These are phyloP conservation scores for Theropithecus gelada DNA, from an alignment of 2,113 vertebrate genomes.

Conservation along the genomic window DNA sequence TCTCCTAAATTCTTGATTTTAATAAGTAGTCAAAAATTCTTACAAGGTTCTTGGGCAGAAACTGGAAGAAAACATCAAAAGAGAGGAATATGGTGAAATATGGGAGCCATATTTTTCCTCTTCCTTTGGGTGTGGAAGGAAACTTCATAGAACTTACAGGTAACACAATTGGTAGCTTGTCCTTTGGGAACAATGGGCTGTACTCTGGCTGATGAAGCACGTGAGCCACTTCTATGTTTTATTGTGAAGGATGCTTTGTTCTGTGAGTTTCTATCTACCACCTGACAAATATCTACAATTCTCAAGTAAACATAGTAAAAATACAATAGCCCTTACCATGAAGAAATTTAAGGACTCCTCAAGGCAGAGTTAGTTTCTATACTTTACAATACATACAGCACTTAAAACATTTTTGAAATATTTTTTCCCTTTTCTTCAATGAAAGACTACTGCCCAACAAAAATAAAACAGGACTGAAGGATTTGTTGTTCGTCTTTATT, in stretches of 20 bases:
- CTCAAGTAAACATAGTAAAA: constrained; percentile 1
- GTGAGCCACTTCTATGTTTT: background rate
- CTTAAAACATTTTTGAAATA: background rate
- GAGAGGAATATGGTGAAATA: background rate
- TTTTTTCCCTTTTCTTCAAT: background rate
- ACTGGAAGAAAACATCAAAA: background rate
- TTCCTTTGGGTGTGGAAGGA: background rate
- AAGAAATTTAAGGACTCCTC: background rate
- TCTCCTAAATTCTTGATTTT: background rate
- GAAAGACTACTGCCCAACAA: background rate
- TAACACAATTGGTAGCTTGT: background rate
- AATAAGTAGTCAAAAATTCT: background rate
- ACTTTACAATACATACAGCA: background rate
- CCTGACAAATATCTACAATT: background rate
- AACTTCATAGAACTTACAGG: background rate
- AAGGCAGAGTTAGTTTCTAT: background rate
- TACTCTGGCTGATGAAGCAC: background rate
- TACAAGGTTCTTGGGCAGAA: background rate
- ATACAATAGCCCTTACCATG: background rate
- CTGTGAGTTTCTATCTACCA: background rate
- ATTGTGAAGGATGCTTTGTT: background rate
- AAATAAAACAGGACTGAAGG: background rate
- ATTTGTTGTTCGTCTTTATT: background rate
- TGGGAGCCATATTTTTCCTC: background rate
- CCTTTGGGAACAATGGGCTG: background rate